Evolutionary conservation across 2,888 invertebrate genomes (phyloP).

Genomic region (Euproctis similis): DNA sequence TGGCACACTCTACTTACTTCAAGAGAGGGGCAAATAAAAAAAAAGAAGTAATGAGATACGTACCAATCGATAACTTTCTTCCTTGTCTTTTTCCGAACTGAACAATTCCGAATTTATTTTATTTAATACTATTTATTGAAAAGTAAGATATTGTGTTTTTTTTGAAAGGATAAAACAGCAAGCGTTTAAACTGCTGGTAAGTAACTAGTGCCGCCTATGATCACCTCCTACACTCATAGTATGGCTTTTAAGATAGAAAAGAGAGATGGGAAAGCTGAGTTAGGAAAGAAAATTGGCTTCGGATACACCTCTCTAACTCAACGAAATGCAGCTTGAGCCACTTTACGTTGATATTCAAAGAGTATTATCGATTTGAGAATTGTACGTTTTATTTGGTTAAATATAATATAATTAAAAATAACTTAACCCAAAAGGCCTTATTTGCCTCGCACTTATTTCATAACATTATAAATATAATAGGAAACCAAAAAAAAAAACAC

Average conservation of each 20-base stretch:
- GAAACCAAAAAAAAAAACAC: background rate
- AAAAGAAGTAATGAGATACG: conserved; percentile 47
- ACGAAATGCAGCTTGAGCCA: too few species aligned
- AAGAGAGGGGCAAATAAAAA: conserved; percentile 47
- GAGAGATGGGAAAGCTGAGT: background rate
- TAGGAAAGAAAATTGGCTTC: too few species aligned
- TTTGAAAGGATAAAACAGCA: background rate
- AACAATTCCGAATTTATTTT: conserved; percentile 20
- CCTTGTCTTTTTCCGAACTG: conserved; percentile 26
- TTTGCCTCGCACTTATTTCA: too few species aligned
- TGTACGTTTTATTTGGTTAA: too few species aligned
- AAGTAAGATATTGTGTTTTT: conserved; percentile 1
- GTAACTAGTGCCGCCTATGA: too few species aligned
- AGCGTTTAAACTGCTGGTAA: background rate
- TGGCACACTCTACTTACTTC: conserved; percentile 54
- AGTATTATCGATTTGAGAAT: too few species aligned
- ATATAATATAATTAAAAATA: too few species aligned
- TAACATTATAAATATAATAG: background rate
- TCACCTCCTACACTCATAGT: too few species aligned
- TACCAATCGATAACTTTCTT: conserved; percentile 35
- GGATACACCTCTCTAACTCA: too few species aligned
- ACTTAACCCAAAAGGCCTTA: too few species aligned
- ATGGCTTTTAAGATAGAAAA: too few species aligned
- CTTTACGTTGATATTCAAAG: too few species aligned
- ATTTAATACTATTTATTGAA: conserved; percentile 8